A percentile compares a stretch with the other conserved stretches of the same genome.
Evolutionary conservation across 2,113 vertebrate species (phyloP).

Genomic region (Centropus unirufus): DNA sequence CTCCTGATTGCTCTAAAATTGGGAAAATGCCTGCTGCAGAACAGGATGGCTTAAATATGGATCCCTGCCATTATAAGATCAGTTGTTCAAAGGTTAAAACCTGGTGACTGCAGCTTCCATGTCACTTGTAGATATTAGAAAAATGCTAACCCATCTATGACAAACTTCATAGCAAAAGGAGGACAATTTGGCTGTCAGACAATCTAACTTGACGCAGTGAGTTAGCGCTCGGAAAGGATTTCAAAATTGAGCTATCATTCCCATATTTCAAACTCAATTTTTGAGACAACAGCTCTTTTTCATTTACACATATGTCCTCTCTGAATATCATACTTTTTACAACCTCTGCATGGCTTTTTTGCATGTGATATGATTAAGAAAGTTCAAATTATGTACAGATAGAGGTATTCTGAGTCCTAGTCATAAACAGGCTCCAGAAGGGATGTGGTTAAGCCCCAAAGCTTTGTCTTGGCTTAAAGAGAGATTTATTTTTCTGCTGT

Average conservation of each 20-base stretch:
- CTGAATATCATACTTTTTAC: background rate
- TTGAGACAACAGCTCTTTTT: background rate
- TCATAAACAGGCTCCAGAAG: background rate
- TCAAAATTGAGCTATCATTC: background rate
- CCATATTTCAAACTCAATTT: background rate
- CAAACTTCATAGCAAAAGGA: background rate
- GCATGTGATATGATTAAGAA: background rate
- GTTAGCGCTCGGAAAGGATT: background rate
- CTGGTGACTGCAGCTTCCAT: background rate
- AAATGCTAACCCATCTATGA: background rate
- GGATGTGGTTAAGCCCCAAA: background rate
- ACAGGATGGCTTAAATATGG: background rate
- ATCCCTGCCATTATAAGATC: background rate
- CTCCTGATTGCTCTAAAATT: background rate
- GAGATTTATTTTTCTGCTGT: background rate
- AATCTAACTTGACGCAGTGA: background rate
- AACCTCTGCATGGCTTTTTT: background rate
- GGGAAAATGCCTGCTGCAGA: background rate
- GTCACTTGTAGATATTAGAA: background rate
- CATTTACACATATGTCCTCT: background rate
- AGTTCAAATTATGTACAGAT: background rate
- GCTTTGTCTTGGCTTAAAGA: constrained; percentile 23
- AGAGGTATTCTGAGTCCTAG: background rate
- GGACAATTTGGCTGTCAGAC: background rate
- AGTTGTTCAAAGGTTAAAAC: background rate